A percentile compares a stretch with the other conserved stretches of the same genome.
These are phyloP conservation scores for Lasioglossum malachurum DNA, from an alignment of 2,888 invertebrate genomes.

Conservation along the genomic window DNA sequence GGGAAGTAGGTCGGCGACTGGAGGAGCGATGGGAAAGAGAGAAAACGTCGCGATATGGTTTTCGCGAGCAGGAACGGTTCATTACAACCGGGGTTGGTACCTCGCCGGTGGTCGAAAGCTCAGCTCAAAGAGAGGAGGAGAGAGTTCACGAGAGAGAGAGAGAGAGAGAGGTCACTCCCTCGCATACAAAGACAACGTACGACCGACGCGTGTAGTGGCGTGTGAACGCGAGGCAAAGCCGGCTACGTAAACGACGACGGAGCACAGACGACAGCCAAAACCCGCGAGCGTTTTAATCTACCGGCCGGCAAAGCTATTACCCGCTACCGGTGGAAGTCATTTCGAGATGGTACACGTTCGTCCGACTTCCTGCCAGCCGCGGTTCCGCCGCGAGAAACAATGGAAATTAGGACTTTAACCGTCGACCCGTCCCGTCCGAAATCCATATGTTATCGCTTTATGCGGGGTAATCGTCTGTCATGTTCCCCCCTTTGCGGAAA, in stretches of 20 bases:
- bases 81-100: constrained; percentile 44
- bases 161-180: constrained; percentile 44
- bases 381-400: constrained; percentile 59
- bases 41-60: constrained; percentile 31
- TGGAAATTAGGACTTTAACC: constrained; percentile 67
- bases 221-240: not conserved
- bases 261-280: constrained; percentile 64
- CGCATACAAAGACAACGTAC: constrained; percentile 29
- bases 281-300: constrained; percentile 73
- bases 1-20: not conserved
- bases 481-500: not conserved
- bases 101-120: constrained; percentile 47
- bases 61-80: constrained; percentile 55
- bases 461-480: constrained; percentile 34
- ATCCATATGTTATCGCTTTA: constrained; percentile 48
- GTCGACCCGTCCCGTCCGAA: constrained; percentile 19
- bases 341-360: constrained; percentile 54
- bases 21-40: not conserved
- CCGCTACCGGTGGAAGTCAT: constrained; percentile 59
- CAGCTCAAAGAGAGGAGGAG: not conserved
- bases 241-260: constrained; percentile 59
- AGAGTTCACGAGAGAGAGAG: not conserved
- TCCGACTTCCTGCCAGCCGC: constrained; percentile 53
- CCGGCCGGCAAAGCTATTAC: constrained; percentile 66
- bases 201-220: not conserved